Base-by-base conservation (phyloP, 2,797 vertebrate species). In the Toxotes lorentzi region DNA sequence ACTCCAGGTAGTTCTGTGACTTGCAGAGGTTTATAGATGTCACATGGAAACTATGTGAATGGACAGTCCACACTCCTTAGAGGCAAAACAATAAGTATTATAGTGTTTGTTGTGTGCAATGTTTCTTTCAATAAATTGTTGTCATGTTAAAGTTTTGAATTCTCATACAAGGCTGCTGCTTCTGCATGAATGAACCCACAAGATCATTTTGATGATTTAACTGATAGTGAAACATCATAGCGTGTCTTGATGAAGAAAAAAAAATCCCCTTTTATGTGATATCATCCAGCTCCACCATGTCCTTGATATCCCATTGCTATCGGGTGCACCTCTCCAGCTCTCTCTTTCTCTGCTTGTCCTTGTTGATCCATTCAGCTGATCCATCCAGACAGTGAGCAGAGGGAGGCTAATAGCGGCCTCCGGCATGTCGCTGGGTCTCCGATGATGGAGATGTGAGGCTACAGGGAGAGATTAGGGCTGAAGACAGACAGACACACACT, bases 381-480 rank as follows among this genome's bases (percentile, higher is more conserved):
- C 73, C 73, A 35, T 70, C 24, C 77, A 78, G 88, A 89, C 87
- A 72, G 79, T 5, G 47, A 92, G 78, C 90, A 92, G 86, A 90
- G 81, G 87, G 88, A 85, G 86, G 90, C 83, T 88, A 92, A 92
- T 80, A 23, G 85, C 84, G 47, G 84, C 91, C 80, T 77, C 35
- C 2, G 88, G 90, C 76, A 32, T 47, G 58, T 73, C 2, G 4
- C 64, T 71, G 48, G 65, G 79, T 72, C 70, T 75, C 80, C 47
- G 76, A 82, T 83, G 83, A 85, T 79, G 74, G 68, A 82, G 75
- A 79, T 84, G 59, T 0, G 9, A 83, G 51, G 79, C 59, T 72
- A 76, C 58, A 51, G 40, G 32, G 21, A 73, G 69, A 58, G 69
- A 86, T 66, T 43, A 64, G 24, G 43, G 27, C 54, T 34, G 32